Conservation (phyloP, 1,140 invertebrate genomes). For the Lepidostoma basale region DNA sequence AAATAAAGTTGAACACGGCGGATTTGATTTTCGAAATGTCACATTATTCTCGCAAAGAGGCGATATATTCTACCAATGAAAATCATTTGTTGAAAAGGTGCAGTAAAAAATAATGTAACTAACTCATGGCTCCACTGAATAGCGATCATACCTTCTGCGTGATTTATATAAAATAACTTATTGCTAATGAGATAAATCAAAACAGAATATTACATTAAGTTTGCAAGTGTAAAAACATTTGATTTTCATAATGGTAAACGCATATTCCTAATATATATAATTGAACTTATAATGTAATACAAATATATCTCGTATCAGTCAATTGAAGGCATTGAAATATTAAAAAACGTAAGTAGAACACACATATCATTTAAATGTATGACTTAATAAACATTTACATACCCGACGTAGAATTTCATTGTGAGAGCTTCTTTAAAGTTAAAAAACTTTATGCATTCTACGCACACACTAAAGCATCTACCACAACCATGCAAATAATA, state of each 20-base stretch:
- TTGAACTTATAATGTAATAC: not conserved
- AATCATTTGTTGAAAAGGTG: no score
- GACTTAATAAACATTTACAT: no score
- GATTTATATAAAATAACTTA: not conserved
- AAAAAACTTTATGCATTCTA: no score
- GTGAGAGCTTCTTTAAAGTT: no score
- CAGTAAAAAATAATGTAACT: no score
- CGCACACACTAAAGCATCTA: not conserved
- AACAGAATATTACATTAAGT: not conserved
- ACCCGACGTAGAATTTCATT: no score
- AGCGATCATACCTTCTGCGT: no score
- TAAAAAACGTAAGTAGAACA: not conserved
- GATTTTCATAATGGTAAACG: not conserved
- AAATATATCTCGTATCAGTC: not conserved
- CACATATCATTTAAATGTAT: not conserved
- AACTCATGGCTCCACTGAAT: no score
- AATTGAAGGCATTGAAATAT: not conserved
- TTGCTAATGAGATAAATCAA: not conserved
- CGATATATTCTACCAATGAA: no score
- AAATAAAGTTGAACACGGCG: no score
- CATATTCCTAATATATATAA: not conserved
- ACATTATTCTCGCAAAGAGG: no score
- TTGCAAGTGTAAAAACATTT: not conserved
- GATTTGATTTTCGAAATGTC: no score
- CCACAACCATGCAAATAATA: not conserved